Conservation (phyloP, 2,888 invertebrate species). For the Zele albiditarsus region DNA sequence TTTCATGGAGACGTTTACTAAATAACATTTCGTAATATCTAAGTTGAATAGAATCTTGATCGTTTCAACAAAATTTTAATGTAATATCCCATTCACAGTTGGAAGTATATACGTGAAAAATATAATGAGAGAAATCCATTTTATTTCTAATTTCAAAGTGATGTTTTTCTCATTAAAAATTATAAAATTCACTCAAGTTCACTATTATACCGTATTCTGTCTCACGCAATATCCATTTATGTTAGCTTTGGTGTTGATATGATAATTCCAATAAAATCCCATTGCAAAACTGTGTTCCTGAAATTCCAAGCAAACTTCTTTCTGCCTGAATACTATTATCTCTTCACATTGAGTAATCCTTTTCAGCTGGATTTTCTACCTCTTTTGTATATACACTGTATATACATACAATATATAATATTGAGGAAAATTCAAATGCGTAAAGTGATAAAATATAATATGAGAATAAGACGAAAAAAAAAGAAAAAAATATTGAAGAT, state of each 20-base stretch:
- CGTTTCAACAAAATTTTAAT: no score
- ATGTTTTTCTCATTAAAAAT: no score
- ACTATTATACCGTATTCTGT: no score
- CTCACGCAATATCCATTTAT: no score
- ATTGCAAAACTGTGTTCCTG: neutral
- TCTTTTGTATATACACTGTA: neutral
- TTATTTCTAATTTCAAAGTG: no score
- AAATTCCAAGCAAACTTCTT: neutral
- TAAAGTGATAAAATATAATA: neutral
- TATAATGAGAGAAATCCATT: no score
- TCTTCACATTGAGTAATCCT: neutral
- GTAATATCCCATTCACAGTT: no score
- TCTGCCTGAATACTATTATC: neutral
- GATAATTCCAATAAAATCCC: neutral
- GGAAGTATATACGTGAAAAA: no score
- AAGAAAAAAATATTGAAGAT: neutral
- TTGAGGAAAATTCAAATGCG: neutral
- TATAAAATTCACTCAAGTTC: no score
- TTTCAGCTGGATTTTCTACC: neutral
- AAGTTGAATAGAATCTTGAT: no score
- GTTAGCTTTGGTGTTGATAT: neutral
- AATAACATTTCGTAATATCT: no score
- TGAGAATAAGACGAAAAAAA: neutral
- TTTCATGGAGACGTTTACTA: no score
- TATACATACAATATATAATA: neutral